phyloP scores from a whole-genome alignment of 2,888 invertebrate species.

The Frankliniella fusca region DNA sequence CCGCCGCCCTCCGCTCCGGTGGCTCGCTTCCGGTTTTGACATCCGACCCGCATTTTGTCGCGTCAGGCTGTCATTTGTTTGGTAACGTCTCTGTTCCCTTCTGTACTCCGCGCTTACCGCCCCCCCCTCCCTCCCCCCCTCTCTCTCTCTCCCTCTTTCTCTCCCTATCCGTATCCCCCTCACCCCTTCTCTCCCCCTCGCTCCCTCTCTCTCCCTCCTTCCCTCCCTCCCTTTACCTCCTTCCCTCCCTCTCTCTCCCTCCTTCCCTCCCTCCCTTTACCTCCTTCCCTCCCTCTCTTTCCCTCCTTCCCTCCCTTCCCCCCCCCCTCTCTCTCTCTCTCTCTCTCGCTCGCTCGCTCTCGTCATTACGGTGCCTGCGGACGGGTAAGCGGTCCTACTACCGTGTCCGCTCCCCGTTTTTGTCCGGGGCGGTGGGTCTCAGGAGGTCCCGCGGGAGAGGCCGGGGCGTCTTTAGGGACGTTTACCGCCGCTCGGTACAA shows the following conservation, averaged over 20 bases:
- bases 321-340: too few relatives aligned
- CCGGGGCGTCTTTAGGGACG: too few relatives aligned
- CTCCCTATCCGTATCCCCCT: too few relatives aligned
- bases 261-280: neutral
- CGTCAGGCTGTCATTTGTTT: neutral
- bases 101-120: too few relatives aligned
- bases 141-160: neutral
- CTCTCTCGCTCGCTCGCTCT: neutral
- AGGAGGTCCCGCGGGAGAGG: too few relatives aligned
- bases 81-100: neutral
- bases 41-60: slow-evolving; percentile 1
- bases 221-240: too few relatives aligned
- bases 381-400: too few relatives aligned
- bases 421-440: too few relatives aligned
- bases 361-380: neutral
- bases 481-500: too few relatives aligned
- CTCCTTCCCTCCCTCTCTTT: neutral
- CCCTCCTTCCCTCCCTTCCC: neutral
- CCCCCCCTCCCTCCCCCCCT: neutral
- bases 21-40: neutral
- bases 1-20: neutral
- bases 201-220: too few relatives aligned
- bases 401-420: too few relatives aligned
- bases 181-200: neutral
- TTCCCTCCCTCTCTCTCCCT: neutral